Evolutionary conservation across 2,888 invertebrate species (phyloP).

Genomic region (Drosophila mimetica): DNA sequence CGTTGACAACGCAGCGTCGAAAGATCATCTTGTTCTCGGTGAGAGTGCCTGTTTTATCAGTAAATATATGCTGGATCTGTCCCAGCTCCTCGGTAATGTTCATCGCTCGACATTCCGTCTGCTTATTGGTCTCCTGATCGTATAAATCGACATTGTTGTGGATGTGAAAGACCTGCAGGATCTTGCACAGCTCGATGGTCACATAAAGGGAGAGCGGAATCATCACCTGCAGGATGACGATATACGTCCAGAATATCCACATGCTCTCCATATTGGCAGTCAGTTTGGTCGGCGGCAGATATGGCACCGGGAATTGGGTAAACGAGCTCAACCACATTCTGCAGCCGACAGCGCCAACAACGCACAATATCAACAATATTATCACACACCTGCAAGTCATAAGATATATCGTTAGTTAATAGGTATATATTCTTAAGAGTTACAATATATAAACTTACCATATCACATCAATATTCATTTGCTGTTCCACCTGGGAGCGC

Average conservation of each 20-base stretch:
- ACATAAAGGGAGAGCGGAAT: conserved; percentile 98
- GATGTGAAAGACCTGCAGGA: conserved; percentile 97
- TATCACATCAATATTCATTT: conserved; percentile 97
- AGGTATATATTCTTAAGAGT: too few relatives aligned
- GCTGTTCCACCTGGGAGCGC: conserved; percentile 94
- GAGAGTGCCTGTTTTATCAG: conserved; percentile 98
- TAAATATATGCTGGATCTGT: conserved; percentile 97
- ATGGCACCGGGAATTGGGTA: conserved; percentile 87
- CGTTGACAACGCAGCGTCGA: conserved; percentile 94
- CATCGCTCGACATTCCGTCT: conserved; percentile 95
- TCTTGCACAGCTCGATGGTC: conserved; percentile 97
- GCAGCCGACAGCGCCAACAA: conserved; percentile 95
- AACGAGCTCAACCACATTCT: conserved; percentile 90
- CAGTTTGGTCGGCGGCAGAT: conserved; percentile 86
- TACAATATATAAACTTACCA: too few relatives aligned
- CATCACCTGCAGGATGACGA: conserved; percentile 98
- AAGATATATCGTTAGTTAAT: too few relatives aligned
- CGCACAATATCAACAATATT: conserved; percentile 94
- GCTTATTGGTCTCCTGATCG: conserved; percentile 92
- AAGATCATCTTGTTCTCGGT: conserved; percentile 99
- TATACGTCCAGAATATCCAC: conserved; percentile 96
- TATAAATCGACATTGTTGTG: conserved; percentile 95
- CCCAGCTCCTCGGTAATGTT: conserved; percentile 99
- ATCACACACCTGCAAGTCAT: conserved; percentile 94
- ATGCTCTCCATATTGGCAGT: conserved; percentile 91